Conservation (phyloP, 1,140 invertebrate species). For the Nebria ingens region DNA sequence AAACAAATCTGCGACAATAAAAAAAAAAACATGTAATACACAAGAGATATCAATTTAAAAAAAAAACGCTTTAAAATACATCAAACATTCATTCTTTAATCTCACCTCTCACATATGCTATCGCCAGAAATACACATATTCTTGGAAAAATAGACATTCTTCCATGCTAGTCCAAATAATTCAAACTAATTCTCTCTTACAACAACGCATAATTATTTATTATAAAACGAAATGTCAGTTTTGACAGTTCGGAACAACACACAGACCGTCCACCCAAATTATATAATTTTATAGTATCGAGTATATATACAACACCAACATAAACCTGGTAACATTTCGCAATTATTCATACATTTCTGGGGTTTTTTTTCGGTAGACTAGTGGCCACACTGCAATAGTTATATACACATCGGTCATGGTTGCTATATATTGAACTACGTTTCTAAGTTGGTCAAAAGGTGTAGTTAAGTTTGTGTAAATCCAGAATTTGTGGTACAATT, state of each 20-base stretch:
- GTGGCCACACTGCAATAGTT: background rate
- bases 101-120: constrained; percentile 5
- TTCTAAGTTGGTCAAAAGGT: background rate
- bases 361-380: background rate
- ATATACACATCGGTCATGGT: background rate
- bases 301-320: background rate
- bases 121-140: constrained; percentile 1
- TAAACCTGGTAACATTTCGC: background rate
- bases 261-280: background rate
- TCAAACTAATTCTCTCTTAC: background rate
- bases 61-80: too few relatives aligned
- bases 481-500: too few relatives aligned
- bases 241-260: constrained; percentile 4
- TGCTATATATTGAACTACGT: background rate
- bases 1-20: background rate
- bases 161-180: background rate
- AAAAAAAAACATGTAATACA: background rate
- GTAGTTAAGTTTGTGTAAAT: background rate
- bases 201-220: background rate
- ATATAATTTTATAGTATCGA: background rate
- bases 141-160: background rate
- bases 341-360: background rate
- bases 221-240: constrained; percentile 8
- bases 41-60: background rate
- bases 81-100: too few relatives aligned